Evolutionary conservation across 2,113 vertebrate genomes (phyloP).

Genomic region (Turnix velox): DNA sequence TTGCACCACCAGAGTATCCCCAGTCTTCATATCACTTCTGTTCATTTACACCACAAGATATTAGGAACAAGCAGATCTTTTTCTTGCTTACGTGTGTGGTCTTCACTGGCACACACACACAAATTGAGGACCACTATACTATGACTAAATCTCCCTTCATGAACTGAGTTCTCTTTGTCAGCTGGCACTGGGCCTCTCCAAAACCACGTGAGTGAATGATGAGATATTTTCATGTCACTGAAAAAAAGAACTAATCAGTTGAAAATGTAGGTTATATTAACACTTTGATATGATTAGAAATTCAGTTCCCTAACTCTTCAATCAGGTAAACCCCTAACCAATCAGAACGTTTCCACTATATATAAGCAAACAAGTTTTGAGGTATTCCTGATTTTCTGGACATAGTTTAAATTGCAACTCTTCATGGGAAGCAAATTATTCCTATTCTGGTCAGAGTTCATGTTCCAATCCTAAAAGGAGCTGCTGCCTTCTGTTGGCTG

Average conservation of each 20-base stretch:
- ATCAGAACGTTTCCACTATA: conserved; percentile 2
- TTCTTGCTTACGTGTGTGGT: neutral
- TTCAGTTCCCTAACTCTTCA: neutral
- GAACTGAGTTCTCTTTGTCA: neutral
- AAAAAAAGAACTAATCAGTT: neutral
- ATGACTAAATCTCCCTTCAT: neutral
- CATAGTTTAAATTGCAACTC: neutral
- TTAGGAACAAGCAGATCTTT: neutral
- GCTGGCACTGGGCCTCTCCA: neutral
- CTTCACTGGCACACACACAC: neutral
- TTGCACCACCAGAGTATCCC: neutral
- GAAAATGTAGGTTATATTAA: neutral
- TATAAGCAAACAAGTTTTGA: neutral
- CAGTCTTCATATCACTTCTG: neutral
- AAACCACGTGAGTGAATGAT: neutral
- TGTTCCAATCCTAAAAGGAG: conserved; percentile 38
- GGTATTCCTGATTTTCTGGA: neutral
- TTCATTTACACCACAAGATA: neutral
- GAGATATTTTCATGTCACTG: neutral
- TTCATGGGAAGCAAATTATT: conserved; percentile 41
- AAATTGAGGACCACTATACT: neutral
- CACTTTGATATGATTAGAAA: neutral
- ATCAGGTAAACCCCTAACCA: conserved; percentile 2
- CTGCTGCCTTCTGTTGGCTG: conserved; percentile 43
- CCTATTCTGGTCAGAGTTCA: conserved; percentile 29